Base-by-base conservation (phyloP, 2,797 vertebrate genomes). In the Scolopax bukidnonensis region DNA sequence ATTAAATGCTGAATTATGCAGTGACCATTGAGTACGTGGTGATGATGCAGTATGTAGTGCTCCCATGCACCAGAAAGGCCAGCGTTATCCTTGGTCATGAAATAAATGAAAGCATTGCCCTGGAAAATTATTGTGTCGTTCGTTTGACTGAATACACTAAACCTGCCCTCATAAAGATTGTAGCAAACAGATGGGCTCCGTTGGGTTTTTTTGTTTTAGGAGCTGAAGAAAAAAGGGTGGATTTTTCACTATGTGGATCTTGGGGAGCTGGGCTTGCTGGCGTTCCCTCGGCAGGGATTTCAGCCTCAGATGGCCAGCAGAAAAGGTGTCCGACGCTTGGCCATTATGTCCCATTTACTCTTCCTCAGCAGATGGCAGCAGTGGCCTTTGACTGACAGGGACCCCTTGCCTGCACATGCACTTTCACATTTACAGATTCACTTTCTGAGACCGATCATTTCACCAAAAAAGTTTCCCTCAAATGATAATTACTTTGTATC, bases 281-380 rank as follows among this genome's bases (percentile, higher is more conserved):
- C 65, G 4, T 17, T 48, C 0, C 20, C 11, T 13, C 32, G 53
- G 20, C 23, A 2, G 65, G 32, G 9, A 21, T 79, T 48, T 43
- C 11, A 54, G 43, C 21, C 48, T 16, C 68, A 12, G 53, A 6
- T 1, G 16, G 32, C 41, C 38, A n/a, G 0, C 10, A 6, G 8
- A 19, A 41, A 11, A 20, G 30, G 50, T 32, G 21, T 40, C 12
- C 11, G 25, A 2, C 6, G 0, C 14, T 9, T 9, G 14, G 32
- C 13, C 17, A 0, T 5, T 15, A 4, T 18, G 92, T 25, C 61
- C 64, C 8, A 1, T 41, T 68, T 50, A 14, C 19, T 19, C n/a
- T 40, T 27, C 11, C 51, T 68, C 96, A 78, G 94, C 85, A 97
- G 97, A 36, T 93, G 96, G 96, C 97, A 97, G 95, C 90, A 97